Conservation (phyloP, 2,113 vertebrate genomes). For the Uria aalge region DNA sequence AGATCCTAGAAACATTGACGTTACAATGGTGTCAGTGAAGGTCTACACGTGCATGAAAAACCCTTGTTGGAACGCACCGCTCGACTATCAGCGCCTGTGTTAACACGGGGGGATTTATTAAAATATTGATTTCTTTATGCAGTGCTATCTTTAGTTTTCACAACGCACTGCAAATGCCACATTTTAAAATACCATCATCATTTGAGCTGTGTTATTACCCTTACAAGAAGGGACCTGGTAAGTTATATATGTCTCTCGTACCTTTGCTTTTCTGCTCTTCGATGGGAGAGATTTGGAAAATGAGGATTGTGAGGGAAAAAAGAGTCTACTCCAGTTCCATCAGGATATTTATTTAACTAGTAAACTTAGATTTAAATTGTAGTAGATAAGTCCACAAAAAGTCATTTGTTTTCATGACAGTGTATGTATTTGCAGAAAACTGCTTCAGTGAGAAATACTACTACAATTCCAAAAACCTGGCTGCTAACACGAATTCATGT, state of each 20-base stretch:
- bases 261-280: background rate
- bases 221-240: background rate
- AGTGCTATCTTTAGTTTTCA: background rate
- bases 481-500: background rate
- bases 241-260: background rate
- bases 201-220: background rate
- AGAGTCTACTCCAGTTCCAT: background rate
- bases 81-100: background rate
- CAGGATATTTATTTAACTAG: background rate
- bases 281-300: background rate
- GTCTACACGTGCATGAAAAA: background rate
- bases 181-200: background rate
- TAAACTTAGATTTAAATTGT: background rate
- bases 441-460: background rate
- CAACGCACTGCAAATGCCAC: background rate
- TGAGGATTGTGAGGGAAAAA: background rate
- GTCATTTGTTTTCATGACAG: background rate
- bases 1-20: rapidly evolving
- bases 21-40: background rate
- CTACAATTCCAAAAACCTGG: background rate
- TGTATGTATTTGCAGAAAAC: background rate
- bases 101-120: background rate
- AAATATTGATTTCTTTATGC: background rate
- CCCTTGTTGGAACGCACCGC: background rate
- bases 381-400: background rate